Percentiles rank a stretch among this genome's conserved stretches.
phyloP scores from a whole-genome alignment of 2,888 invertebrate species.

The Chromoteleia sp. region DNA sequence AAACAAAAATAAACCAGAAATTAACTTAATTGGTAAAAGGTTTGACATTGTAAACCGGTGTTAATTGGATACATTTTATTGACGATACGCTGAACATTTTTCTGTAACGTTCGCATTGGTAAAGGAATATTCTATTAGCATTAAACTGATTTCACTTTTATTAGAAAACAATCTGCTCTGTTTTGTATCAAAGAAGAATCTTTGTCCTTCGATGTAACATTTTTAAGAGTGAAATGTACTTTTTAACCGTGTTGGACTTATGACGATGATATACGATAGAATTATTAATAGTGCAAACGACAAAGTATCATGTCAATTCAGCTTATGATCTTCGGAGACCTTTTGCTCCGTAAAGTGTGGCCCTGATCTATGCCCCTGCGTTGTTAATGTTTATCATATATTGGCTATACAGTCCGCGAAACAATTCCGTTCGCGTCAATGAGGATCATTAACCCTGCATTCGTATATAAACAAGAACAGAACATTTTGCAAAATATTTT shows the following conservation, averaged over 20 bases:
- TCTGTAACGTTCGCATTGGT: no score
- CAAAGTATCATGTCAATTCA: constrained; percentile 9
- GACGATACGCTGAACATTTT: no score
- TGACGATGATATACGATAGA: constrained; percentile 1
- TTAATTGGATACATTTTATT: no score
- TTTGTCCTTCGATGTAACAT: no score
- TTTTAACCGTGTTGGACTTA: constrained; percentile 17
- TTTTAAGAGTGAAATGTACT: neutral
- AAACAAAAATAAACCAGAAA: no score
- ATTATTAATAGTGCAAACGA: constrained; percentile 12
- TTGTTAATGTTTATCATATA: constrained; percentile 14
- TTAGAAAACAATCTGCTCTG: no score
- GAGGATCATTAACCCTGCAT: constrained; percentile 6
- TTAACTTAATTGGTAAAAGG: no score
- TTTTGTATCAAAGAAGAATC: no score
- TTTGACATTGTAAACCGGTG: no score
- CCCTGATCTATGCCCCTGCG: constrained; percentile 25
- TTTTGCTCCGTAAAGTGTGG: constrained; percentile 18
- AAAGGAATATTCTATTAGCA: no score
- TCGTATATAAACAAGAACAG: constrained; percentile 5
- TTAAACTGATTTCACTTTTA: no score
- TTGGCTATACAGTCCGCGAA: neutral
- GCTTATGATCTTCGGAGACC: constrained; percentile 2
- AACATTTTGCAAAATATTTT: no score
- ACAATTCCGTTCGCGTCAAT: constrained; percentile 2